phyloP scores from a whole-genome alignment of 2,113 vertebrate genomes.

The Psilopsiagon aymara region DNA sequence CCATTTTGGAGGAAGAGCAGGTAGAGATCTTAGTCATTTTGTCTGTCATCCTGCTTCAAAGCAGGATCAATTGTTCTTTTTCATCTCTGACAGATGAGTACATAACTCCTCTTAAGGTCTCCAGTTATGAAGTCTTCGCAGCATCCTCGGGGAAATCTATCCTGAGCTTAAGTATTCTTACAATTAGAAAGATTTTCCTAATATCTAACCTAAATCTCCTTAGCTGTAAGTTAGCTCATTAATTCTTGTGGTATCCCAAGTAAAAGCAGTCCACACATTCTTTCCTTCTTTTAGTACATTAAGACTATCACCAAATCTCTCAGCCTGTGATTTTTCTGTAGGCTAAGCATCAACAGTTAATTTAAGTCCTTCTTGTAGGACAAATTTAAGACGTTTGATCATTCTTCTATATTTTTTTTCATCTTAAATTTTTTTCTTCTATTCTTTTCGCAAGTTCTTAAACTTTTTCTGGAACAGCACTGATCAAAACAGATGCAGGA shows the following conservation, averaged over 20 bases:
- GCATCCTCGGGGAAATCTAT: background rate
- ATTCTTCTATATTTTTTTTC: background rate
- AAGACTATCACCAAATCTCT: background rate
- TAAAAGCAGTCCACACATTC: background rate
- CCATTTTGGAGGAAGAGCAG: background rate
- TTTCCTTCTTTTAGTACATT: background rate
- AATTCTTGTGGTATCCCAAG: background rate
- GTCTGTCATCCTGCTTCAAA: background rate
- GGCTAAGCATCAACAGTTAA: background rate
- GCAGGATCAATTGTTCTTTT: background rate
- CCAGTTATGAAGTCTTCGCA: background rate
- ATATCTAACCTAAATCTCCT: constrained; percentile 48
- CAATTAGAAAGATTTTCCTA: background rate
- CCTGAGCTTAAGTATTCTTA: background rate
- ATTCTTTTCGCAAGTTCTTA: background rate
- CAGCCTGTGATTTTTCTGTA: background rate
- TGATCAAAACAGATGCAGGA: background rate
- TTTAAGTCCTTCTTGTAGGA: background rate
- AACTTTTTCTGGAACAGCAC: background rate
- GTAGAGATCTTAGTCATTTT: background rate
- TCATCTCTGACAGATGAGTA: background rate
- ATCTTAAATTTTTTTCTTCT: background rate
- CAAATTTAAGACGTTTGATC: background rate
- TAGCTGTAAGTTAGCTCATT: constrained; percentile 5
- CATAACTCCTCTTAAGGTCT: background rate